Evolutionary conservation across 2,113 vertebrate genomes (phyloP), one percentile per base, ranked within the genome.

Genomic region (Stomatorhinus ivindoensis): DNA sequence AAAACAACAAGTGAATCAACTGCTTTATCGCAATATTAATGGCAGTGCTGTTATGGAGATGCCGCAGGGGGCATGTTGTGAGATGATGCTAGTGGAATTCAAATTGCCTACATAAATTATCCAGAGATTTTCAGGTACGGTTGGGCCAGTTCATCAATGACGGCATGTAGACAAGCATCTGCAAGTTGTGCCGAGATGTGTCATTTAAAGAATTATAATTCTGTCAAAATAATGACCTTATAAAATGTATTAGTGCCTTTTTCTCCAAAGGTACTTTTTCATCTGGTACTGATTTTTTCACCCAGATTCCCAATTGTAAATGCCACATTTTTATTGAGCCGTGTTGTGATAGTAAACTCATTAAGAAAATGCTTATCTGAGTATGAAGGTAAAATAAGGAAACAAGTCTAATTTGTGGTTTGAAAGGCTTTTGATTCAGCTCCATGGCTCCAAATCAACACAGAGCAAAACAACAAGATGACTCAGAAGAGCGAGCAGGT

Each of bases 201-300:
- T n/a, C 11, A 86, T 46, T 46, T 86, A 8, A 21, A 31, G 91
- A 90, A 91, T 90, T 47, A 92, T 91, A 90, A 92, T 91, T 90
- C 24, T n/a, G 19, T 84, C 21, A 92, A 87, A 90, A 92, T 93
- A 91, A 90, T 94, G 89, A 87, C 50, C 91, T 86, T 93, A 93
- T 92, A 93, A 93, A 93, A 93, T 11, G 21, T 92, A 94, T 93
- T 93, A 93, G 92, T 91, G 92, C 90, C 82, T 89, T 87, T 88
- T 91, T 88, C 91, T 89, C 91, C 73, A 8, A 65, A 73, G 91
- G 89, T 89, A 91, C 85, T 87, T 65, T 91, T 91, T 93, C 94
- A 95, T 94, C 92, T 94, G 94, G 93, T 93, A 93, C 92, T 90
- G 21, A 94, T 95, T 94, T 91, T 73, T 91, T 90, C 87, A 82